Base-by-base conservation (phyloP, 2,888 invertebrate species). In the Uloborus plumipes region DNA sequence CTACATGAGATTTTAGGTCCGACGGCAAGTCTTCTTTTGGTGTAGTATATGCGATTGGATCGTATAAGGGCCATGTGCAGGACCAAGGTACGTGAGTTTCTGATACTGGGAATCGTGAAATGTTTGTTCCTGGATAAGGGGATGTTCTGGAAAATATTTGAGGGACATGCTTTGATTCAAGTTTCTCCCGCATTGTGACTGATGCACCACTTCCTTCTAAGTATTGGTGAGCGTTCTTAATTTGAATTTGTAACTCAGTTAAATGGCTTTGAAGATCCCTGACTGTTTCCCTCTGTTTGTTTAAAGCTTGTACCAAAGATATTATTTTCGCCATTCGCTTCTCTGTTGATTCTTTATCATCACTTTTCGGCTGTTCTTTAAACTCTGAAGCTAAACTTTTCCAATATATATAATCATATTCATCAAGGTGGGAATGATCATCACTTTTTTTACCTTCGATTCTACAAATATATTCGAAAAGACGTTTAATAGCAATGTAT, bases 321-420 rank as follows among this genome's bases (percentile, higher is more conserved):
- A 58, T 4, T 16, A 67, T 59, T 15, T 53, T 61, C 74, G 78
- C 81, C 83, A 85, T 74, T 31, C 85, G 67, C 64, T 82, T 79
- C 47, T 55, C 55, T 7, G 53, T 62, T n/a, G 20, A 26, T 11
- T 20, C 50, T 50, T 64, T 51, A 50, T 22, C 51, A 49, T 55
- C 55, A 2, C 69, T 31, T 20, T 55, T 6, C 9, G 47, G 7
- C 18, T 55, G 50, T 2, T 49, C 20, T 15, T n/a, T 69, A 49
- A 69, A 80, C 14, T 73, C 51, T 22, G 31, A 22, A 20, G 73
- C 80, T 55, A 80, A 62, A 47, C 26, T 47, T 53, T 74, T 80
- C 80, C 80, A 80, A 31, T 67, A 67, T 13, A 39, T 39, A 15
- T 53, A 73, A 55, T 80, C 80, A 20, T 59, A 22, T 49, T 80